phyloP scores from a whole-genome alignment of 2,888 invertebrate genomes.

The Reticulitermes lucifugus region DNA sequence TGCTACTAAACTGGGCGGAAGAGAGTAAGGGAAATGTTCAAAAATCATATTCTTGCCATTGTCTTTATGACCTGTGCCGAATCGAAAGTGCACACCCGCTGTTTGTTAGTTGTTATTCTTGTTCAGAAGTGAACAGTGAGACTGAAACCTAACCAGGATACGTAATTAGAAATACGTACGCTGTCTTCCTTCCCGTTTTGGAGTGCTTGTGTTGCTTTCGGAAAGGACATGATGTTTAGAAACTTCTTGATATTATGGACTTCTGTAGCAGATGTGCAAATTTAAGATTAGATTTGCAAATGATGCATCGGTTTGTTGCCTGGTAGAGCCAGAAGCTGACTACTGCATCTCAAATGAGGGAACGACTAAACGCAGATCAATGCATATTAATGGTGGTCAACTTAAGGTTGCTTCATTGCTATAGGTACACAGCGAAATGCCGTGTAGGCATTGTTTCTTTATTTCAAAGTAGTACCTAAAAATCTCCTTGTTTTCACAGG shows the following conservation, averaged over 20 bases:
- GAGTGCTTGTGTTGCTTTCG: background rate
- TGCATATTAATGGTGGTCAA: too few relatives aligned
- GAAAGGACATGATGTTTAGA: background rate
- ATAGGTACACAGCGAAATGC: too few relatives aligned
- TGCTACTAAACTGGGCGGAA: too few relatives aligned
- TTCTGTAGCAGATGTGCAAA: conserved; percentile 6
- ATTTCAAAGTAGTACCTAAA: too few relatives aligned
- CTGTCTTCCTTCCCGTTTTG: background rate
- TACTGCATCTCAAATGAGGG: background rate
- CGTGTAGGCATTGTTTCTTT: too few relatives aligned
- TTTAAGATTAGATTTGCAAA: conserved; percentile 7
- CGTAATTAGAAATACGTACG: background rate
- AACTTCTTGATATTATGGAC: background rate
- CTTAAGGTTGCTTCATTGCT: too few relatives aligned
- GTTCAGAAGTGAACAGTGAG: background rate
- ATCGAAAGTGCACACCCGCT: background rate
- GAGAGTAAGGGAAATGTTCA: too few relatives aligned
- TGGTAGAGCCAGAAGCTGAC: background rate
- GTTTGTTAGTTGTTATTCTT: background rate
- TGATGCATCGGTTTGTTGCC: background rate
- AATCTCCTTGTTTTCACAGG: too few relatives aligned
- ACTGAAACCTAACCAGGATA: background rate
- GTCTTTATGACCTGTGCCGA: too few relatives aligned
- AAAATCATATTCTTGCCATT: too few relatives aligned
- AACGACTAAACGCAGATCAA: too few relatives aligned